These are phyloP conservation scores for Odontomachus brunneus DNA, from an alignment of 1,140 invertebrate genomes.

Conservation along the genomic window DNA sequence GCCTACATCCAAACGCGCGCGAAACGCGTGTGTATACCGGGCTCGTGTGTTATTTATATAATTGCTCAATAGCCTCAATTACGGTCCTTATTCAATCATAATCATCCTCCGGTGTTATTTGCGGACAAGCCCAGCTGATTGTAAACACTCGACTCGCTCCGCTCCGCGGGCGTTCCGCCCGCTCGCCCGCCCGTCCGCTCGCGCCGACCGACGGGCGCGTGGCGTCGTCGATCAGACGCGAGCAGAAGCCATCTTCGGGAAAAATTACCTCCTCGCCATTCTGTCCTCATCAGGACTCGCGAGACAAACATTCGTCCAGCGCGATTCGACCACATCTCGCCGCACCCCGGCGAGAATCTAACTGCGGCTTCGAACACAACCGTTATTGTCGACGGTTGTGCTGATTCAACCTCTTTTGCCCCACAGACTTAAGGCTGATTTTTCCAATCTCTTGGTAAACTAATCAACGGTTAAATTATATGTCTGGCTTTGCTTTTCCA, in stretches of 20 bases:
- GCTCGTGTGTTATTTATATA: conserved; percentile 84
- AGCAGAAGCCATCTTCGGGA: conserved; percentile 37
- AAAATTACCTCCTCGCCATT: conserved; percentile 31
- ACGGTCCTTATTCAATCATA: conserved; percentile 85
- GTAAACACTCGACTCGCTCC: conserved; percentile 77
- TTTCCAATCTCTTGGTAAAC: too few relatives aligned
- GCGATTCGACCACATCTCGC: too few relatives aligned
- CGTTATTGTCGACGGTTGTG: too few relatives aligned
- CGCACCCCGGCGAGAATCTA: too few relatives aligned
- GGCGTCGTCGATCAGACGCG: conserved; percentile 56
- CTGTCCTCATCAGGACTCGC: too few relatives aligned
- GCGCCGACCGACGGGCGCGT: conserved; percentile 48
- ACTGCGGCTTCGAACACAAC: too few relatives aligned
- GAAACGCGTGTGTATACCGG: conserved; percentile 13
- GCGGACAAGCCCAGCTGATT: conserved; percentile 85
- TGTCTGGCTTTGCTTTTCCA: too few relatives aligned
- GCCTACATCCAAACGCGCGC: not conserved
- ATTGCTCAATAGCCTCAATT: conserved; percentile 85
- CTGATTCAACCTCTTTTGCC: too few relatives aligned
- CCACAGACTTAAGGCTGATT: too few relatives aligned
- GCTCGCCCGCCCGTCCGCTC: conserved; percentile 16
- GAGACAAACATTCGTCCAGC: too few relatives aligned
- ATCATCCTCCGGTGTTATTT: conserved; percentile 84
- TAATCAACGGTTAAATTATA: too few relatives aligned
- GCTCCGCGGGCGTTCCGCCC: conserved; percentile 12